Conservation (phyloP, 2,888 invertebrate genomes). For the Polydrusus pterygomalis region DNA sequence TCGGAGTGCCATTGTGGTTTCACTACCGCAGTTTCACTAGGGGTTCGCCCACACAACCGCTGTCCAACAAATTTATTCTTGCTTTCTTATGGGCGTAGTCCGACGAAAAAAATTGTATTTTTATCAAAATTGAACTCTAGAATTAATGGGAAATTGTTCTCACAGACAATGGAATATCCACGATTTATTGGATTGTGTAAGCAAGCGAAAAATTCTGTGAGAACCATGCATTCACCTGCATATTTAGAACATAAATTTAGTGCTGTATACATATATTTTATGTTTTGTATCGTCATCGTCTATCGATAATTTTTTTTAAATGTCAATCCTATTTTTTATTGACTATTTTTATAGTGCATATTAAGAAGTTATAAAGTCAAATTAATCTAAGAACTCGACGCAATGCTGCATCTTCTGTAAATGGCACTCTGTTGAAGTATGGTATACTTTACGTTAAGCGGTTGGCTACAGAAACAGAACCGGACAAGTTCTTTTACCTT, state of each 20-base stretch:
- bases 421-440: too few species aligned
- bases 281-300: neutral
- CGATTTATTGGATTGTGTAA: constrained; percentile 39
- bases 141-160: constrained; percentile 44
- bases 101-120: constrained; percentile 27
- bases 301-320: neutral
- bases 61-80: constrained; percentile 35
- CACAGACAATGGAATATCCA: constrained; percentile 41
- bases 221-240: constrained; percentile 35
- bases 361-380: too few species aligned
- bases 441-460: too few species aligned
- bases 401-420: too few species aligned
- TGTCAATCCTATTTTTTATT: too few species aligned
- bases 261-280: neutral
- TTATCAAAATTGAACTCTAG: constrained; percentile 29
- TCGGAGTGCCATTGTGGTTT: constrained; percentile 36
- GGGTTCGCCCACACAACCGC: constrained; percentile 19
- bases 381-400: too few species aligned
- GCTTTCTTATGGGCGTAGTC: constrained; percentile 42
- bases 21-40: constrained; percentile 43
- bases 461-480: too few species aligned
- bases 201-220: constrained; percentile 27
- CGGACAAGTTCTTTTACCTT: too few species aligned
- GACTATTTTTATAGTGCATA: too few species aligned
- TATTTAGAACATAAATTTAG: neutral